A percentile compares a stretch with the other conserved stretches of the same genome.
Evolutionary conservation across 2,888 invertebrate species (phyloP).

Genomic region (Corythucha ciliata): DNA sequence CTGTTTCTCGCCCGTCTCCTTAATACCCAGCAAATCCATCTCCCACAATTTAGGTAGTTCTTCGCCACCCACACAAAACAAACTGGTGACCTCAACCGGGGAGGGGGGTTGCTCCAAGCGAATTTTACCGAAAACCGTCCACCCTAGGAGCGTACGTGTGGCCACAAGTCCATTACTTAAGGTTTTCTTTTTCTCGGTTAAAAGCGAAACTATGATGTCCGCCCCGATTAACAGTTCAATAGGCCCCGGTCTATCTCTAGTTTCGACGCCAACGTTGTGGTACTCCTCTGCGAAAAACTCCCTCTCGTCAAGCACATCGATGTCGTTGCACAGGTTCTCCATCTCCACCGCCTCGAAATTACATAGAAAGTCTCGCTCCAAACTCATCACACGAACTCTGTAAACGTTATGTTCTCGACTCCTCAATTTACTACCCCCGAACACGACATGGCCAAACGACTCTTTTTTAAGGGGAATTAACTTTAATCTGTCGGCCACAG

Average conservation of each 20-base stretch:
- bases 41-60: slow-evolving; percentile 23
- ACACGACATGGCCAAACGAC: not conserved
- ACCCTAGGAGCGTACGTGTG: slow-evolving; percentile 4
- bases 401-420: too few relatives aligned
- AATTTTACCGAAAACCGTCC: slow-evolving; percentile 9
- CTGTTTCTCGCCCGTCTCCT: slow-evolving; percentile 16
- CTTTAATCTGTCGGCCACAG: not conserved
- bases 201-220: not conserved
- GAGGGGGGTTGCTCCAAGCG: not conserved
- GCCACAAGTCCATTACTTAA: not conserved
- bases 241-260: too few relatives aligned
- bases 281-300: too few relatives aligned
- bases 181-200: not conserved
- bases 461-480: not conserved
- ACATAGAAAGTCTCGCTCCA: too few relatives aligned
- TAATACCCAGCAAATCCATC: slow-evolving; percentile 25
- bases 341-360: slow-evolving; percentile 2
- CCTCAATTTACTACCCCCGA: too few relatives aligned
- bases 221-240: slow-evolving; percentile 12
- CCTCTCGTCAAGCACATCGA: too few relatives aligned
- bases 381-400: too few relatives aligned
- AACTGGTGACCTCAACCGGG: not conserved
- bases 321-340: too few relatives aligned
- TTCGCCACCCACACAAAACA: not conserved
- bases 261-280: too few relatives aligned